phyloP scores from a whole-genome alignment of 2,888 invertebrate species.

The Tholera decimalis region DNA sequence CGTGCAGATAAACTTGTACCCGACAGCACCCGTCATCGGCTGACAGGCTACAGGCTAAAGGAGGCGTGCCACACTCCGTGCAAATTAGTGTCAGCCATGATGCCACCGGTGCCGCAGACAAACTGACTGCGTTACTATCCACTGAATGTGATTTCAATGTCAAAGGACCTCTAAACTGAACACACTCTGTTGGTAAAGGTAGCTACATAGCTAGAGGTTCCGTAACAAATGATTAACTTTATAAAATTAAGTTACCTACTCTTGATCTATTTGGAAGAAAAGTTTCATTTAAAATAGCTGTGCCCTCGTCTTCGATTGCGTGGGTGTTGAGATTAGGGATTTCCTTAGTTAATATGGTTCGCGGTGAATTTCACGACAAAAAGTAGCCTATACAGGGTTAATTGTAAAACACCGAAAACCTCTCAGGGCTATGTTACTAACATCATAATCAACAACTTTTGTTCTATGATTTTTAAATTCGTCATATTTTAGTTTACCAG shows the following conservation, averaged over 20 bases:
- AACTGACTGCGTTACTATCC: conserved; percentile 39
- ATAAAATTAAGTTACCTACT: not conserved
- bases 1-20: conserved; percentile 28
- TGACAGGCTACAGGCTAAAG: not conserved
- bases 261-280: not conserved
- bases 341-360: too few relatives aligned
- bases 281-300: too few relatives aligned
- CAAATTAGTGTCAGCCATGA: conserved; percentile 42
- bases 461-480: too few relatives aligned
- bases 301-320: too few relatives aligned
- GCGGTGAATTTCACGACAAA: too few relatives aligned
- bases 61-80: conserved; percentile 36
- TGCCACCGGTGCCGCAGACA: conserved; percentile 41
- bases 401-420: too few relatives aligned
- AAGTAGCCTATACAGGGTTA: too few relatives aligned
- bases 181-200: not conserved
- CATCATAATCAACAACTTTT: too few relatives aligned
- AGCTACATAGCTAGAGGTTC: not conserved
- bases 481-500: too few relatives aligned
- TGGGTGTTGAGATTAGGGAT: too few relatives aligned
- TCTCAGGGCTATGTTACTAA: too few relatives aligned
- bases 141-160: conserved; percentile 50
- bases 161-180: conserved; percentile 35
- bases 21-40: conserved; percentile 26
- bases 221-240: not conserved